Conservation (phyloP, 2,797 vertebrate genomes). For the Myotis daubentonii region DNA sequence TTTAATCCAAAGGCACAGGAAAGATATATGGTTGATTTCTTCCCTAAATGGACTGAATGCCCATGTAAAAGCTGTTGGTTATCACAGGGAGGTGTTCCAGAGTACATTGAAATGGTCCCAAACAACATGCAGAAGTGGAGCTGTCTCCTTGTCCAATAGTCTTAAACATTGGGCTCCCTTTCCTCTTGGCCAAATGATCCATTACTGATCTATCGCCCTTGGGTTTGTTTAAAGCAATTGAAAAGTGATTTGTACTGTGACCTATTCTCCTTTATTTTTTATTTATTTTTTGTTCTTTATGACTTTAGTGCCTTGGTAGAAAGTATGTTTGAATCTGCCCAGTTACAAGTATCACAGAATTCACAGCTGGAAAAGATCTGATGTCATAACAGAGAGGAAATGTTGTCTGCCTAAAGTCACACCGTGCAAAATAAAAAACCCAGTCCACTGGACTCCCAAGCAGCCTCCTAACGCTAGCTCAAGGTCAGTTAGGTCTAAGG, state of each 20-base stretch:
- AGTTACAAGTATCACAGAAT: conserved; percentile 22
- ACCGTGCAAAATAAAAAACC: not conserved
- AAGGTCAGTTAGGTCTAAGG: not conserved
- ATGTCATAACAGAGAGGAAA: not conserved
- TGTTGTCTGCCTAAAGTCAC: not conserved
- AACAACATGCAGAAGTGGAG: not conserved
- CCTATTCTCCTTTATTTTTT: not conserved
- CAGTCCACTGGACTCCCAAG: not conserved
- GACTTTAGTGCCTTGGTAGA: not conserved
- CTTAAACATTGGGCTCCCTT: not conserved
- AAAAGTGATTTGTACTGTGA: conserved; percentile 42
- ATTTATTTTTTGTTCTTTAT: not conserved
- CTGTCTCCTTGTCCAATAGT: not conserved
- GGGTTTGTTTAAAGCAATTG: not conserved
- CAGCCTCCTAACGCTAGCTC: not conserved
- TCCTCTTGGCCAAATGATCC: not conserved
- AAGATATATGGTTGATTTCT: conserved; percentile 52
- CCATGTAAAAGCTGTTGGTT: not conserved
- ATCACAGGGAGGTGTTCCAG: not conserved
- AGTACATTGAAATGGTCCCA: not conserved
- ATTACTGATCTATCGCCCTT: not conserved
- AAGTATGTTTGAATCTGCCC: not conserved
- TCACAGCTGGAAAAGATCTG: not conserved
- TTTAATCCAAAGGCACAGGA: conserved; percentile 53
- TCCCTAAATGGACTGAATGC: not conserved